Evolutionary conservation across 2,888 invertebrate species (phyloP), one percentile per base, ranked within the genome.

Genomic region (Tetragonisca angustula): DNA sequence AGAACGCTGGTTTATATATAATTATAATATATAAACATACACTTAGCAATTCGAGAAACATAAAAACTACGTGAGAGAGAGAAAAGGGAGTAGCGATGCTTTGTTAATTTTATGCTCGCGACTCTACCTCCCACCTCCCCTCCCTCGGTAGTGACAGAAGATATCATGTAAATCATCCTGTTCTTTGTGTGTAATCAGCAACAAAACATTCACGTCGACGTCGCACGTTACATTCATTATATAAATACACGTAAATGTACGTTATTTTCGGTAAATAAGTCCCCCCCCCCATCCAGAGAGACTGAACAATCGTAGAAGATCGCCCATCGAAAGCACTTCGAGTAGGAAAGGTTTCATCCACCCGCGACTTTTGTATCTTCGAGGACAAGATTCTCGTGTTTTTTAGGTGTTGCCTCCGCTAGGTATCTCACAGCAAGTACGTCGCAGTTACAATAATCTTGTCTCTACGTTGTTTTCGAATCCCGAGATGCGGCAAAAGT

Each of bases 261-360:
- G 75, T 76, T 76, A 76, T 76, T 67, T 67, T 67, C 67, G 54
- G 43, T 56, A 75, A 75, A 43, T 4, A 67, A 67, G 67, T 75
- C 75, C 67, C 27, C n/a, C 32, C 4, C 32, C 75, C 67, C 43
- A 19, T 4, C 32, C 32, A 43, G 54, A 75, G 67, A 75, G 75
- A 67, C 75, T 56, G 75, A 67, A 67, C 65, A 67, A 43, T 27
- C 24, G 43, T 49, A 61, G 67, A 43, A 67, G 27, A 67, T 43
- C 43, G 43, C 43, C 24, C 9, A 67, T 21, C 27, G 43, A 56
- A 54, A 56, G 15, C 9, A 54, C 54, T 43, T 62, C 36, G 36
- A 19, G 2, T 24, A 72, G 43, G 43, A 52, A 52, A 52, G 64
- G 11, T 56, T 67, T 67, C 67, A 43, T 75, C 24, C 56, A 2